Conservation (phyloP, 1,140 invertebrate genomes). For the Drosophila teissieri region DNA sequence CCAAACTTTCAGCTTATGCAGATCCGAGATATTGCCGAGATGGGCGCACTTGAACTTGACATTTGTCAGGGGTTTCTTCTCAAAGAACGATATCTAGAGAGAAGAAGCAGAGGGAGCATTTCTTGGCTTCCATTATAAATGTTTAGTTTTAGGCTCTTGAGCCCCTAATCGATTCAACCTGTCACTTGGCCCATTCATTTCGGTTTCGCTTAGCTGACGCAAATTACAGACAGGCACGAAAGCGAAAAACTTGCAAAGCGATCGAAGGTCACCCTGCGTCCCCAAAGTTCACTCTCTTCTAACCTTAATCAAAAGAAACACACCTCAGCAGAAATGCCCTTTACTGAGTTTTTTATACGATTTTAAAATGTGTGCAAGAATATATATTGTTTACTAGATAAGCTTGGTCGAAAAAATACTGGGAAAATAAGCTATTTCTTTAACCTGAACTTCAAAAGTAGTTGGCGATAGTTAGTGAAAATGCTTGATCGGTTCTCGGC, state of each 20-base stretch:
- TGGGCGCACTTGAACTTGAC: conserved; percentile 63
- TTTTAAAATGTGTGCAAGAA: no score
- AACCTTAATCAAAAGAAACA: no score
- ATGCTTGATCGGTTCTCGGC: conserved; percentile 15
- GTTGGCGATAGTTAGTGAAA: no score
- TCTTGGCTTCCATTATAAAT: conserved; percentile 6
- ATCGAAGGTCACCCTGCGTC: conserved; percentile 30
- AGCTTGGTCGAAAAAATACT: no score
- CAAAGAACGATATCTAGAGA: neutral
- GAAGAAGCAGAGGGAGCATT: neutral
- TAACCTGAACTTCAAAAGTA: no score
- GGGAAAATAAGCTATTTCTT: no score
- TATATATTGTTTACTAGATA: no score
- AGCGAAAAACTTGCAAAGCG: neutral
- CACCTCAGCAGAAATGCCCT: no score
- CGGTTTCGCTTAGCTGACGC: conserved; percentile 1
- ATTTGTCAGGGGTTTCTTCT: conserved; percentile 24
- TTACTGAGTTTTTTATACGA: no score
- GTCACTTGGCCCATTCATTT: conserved; percentile 28
- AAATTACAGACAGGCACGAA: conserved; percentile 26
- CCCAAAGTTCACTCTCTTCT: neutral
- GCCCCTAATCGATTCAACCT: conserved; percentile 5
- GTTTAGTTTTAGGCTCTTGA: neutral
- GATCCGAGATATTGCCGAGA: neutral
- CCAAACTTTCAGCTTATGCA: conserved; percentile 1